Base-by-base conservation (phyloP, 2,888 invertebrate species). In the Alentia gelatinosa region DNA sequence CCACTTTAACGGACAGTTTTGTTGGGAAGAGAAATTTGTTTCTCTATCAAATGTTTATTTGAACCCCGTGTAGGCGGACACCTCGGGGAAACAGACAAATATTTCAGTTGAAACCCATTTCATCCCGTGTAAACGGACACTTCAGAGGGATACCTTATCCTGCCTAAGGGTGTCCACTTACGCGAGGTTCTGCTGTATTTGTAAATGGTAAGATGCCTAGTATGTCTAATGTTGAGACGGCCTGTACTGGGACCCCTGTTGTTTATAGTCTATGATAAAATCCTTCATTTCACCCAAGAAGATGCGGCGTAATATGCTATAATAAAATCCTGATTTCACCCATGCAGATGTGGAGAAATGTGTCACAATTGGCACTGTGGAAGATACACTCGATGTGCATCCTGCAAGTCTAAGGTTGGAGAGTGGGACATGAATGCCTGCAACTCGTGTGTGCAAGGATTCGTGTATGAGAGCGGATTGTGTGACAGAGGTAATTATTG, bases 381-480 rank as follows among this genome's bases (percentile, higher is more conserved):
- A 9, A 1, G 89, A 19, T 89, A 89, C 47, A n/a, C 4, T n/a
- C n/a, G 35, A 47, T 89, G 89, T 50, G 30, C 15, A 33, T n/a
- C 47, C 26, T 89, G 89, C 23, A 89, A 35, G 47, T 23, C n/a
- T 7, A 47, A 47, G 35, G 89, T 89, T 4, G 26, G 50, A 33
- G 89, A 47, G 37, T 37, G 63, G 35, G 89, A 89, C 35, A 89
- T 47, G 35, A 47, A 47, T 1, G 89, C 47, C 15, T 89, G 89
- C 12, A 12, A 26, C 3, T 26, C 68, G 1, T 68, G 68, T 30
- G 26, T 68, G 3, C 26, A 19, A 3, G 68, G 68, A 4, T 68
- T n/a, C 15, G 68, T 68, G n/a, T 68, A 68, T 30, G 68, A 68
- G 26, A 68, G 30, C 12, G 68, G 68, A 1, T 30, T 68, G 12